Base-by-base conservation (phyloP, 2,888 invertebrate species). In the Julus scandinavius region DNA sequence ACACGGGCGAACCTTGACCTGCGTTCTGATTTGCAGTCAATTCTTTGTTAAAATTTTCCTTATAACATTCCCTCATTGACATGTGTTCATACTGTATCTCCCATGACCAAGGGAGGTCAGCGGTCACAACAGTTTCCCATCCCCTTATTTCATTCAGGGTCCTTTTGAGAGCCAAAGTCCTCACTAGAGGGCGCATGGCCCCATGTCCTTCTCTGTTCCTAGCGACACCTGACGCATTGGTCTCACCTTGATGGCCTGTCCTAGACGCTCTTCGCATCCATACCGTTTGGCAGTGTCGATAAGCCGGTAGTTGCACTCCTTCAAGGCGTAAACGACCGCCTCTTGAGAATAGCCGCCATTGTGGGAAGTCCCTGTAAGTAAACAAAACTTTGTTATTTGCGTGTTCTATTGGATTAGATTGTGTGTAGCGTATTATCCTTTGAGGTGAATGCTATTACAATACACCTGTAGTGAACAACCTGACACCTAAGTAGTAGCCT, bases 221-320 rank as follows among this genome's bases (percentile, higher is more conserved):
- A 45, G 45, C 45, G 7, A 5, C 45, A 0, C 7, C 45, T 45
- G 45, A 5, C 7, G 7, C 6, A 45, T 7, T 7, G 7, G 5
- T 45, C 63, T 88, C 88, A 91, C 92, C 89, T 91, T 89, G 7
- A 92, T 91, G n/a, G 92, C 92, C 54, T 90, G 88, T 45, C 91
- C 91, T 72, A 92, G 90, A 72, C 91, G 90, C 58, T 90, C 90
- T 90, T 92, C 92, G 88, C 91, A 92, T 40, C 92, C 92, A 89
- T 92, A 92, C 54, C 92, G 90, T 89, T 91, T 92, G 11, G 92
- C 92, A 1, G 92, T 92, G 90, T 92, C 92, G 88, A 92, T 91
- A 88, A 92, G 90, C 86, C 91, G 90, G 89, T 92, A 92, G 17
- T 90, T 91, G 89, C 92, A 92, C 11, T 91, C 90, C 88, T 91